Conservation (phyloP, 1,140 invertebrate species). For the Leptinotarsa lineolata region DNA sequence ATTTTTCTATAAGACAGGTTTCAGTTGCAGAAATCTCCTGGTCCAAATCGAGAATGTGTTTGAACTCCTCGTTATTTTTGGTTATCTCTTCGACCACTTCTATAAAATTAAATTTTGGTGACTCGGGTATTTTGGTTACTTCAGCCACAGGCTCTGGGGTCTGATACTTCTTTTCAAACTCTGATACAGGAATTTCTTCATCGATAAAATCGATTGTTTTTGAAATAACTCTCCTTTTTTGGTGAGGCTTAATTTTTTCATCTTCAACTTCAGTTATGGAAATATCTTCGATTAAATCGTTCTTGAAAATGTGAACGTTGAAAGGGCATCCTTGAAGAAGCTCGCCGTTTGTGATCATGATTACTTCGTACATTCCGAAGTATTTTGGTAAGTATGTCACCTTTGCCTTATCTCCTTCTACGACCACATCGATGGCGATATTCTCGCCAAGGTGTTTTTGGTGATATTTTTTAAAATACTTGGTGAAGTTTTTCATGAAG, state of each 20-base stretch:
- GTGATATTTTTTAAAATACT: not conserved
- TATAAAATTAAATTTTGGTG: not conserved
- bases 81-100: conserved; percentile 9
- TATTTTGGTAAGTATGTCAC: conserved; percentile 46
- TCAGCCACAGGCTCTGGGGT: not conserved
- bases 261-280: conserved; percentile 28
- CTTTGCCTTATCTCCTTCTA: conserved; percentile 46
- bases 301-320: conserved; percentile 42
- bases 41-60: too few species aligned
- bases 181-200: conserved; percentile 28
- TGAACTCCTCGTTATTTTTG: not conserved
- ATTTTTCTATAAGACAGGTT: not conserved
- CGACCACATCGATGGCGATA: conserved; percentile 43
- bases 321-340: conserved; percentile 47
- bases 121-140: not conserved
- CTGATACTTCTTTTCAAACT: conserved; percentile 9
- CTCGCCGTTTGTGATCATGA: conserved; percentile 45
- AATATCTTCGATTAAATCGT: conserved; percentile 32
- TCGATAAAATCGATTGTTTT: conserved; percentile 35
- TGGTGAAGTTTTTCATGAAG: not conserved
- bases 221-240: conserved; percentile 30
- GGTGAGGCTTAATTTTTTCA: conserved; percentile 15
- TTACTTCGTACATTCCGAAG: conserved; percentile 50
- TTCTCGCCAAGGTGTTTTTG: conserved; percentile 1
- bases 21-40: too few species aligned